Conservation (phyloP, 2,113 vertebrate species). For the Motacilla tschutschensis region DNA sequence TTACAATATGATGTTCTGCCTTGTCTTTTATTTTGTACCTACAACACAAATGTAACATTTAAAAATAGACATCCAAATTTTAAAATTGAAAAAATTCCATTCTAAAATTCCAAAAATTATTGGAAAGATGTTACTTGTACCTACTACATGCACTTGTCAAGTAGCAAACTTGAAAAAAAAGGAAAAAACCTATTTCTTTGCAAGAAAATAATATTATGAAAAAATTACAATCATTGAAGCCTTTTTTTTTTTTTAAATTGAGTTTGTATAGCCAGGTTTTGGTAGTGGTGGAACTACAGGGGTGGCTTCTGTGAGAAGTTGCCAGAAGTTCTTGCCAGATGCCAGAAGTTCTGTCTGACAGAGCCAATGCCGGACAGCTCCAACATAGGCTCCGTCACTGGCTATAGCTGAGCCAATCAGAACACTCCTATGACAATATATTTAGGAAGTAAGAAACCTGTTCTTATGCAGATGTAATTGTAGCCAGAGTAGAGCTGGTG, state of each 20-base stretch:
- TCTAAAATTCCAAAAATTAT: neutral
- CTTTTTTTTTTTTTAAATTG: neutral
- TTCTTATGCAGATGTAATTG: neutral
- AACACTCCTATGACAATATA: neutral
- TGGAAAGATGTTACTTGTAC: neutral
- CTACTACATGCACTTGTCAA: neutral
- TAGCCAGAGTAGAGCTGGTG: neutral
- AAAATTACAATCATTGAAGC: neutral
- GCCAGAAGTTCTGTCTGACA: neutral
- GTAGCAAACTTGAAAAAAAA: neutral
- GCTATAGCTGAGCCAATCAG: neutral
- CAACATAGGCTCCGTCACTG: neutral
- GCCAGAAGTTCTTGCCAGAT: neutral
- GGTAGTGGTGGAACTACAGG: neutral
- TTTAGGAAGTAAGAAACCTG: neutral
- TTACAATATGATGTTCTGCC: neutral
- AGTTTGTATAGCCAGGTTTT: neutral
- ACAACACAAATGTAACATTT: neutral
- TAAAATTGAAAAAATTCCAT: neutral
- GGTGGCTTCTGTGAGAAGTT: neutral
- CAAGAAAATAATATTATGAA: neutral
- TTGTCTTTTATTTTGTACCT: neutral
- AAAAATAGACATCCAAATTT: neutral
- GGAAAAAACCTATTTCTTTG: neutral
- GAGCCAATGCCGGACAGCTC: neutral